Evolutionary conservation across 2,797 vertebrate species (phyloP).

Genomic region (Hoplostethus atlanticus): DNA sequence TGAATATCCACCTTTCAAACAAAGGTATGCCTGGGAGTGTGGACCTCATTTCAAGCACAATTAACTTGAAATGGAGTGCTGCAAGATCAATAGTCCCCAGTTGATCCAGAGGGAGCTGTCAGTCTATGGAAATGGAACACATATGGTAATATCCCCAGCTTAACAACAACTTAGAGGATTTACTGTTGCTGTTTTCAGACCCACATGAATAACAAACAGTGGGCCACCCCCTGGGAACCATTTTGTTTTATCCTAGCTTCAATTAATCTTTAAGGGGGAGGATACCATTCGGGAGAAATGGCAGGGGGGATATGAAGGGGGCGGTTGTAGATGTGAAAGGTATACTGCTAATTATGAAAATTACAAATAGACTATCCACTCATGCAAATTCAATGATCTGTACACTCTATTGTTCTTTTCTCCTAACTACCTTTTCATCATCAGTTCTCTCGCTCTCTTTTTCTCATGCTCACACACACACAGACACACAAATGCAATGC

Average conservation of each 20-base stretch:
- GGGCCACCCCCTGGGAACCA: constrained; percentile 90
- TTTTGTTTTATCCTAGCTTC: constrained; percentile 90
- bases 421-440: constrained; percentile 49
- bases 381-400: constrained; percentile 74
- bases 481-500: constrained; percentile 37
- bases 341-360: constrained; percentile 86
- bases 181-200: constrained; percentile 92
- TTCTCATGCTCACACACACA: constrained; percentile 10
- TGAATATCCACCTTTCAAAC: constrained; percentile 89
- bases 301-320: constrained; percentile 81
- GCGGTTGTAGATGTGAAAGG: constrained; percentile 73
- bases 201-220: constrained; percentile 92
- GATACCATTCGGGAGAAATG: constrained; percentile 88
- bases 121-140: constrained; percentile 91
- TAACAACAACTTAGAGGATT: constrained; percentile 94
- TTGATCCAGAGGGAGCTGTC: constrained; percentile 90
- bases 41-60: constrained; percentile 92
- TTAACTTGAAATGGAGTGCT: constrained; percentile 93
- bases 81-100: constrained; percentile 91
- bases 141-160: constrained; percentile 91
- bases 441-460: constrained; percentile 20
- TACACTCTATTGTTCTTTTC: constrained; percentile 51
- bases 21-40: constrained; percentile 86
- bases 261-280: constrained; percentile 92
- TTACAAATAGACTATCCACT: constrained; percentile 75